These are phyloP conservation scores for Buathra laborator DNA, from an alignment of 2,888 invertebrate species.

Conservation along the genomic window DNA sequence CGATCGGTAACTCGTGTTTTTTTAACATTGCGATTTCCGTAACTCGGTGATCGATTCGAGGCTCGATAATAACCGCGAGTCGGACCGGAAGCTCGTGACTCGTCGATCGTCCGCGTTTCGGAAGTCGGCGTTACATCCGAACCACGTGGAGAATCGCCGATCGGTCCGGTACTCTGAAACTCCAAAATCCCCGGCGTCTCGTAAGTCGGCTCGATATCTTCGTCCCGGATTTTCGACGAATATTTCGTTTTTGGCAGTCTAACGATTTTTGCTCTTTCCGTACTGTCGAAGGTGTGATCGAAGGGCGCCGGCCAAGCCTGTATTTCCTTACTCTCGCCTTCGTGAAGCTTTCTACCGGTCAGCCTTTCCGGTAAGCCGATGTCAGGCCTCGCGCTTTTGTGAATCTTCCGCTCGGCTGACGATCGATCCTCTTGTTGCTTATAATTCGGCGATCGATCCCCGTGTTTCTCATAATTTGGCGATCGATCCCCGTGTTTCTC, in stretches of 20 bases:
- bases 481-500: not conserved
- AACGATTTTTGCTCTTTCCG: slow-evolving; percentile 71
- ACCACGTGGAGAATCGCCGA: not conserved
- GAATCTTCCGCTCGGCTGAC: slow-evolving; percentile 31
- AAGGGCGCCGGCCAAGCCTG: slow-evolving; percentile 80
- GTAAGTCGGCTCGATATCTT: slow-evolving; percentile 40
- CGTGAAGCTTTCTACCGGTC: slow-evolving; percentile 72
- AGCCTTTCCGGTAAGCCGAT: slow-evolving; percentile 68
- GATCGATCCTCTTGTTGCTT: slow-evolving; percentile 26
- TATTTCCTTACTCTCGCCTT: slow-evolving; percentile 75
- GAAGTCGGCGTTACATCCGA: slow-evolving; percentile 21
- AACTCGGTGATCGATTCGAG: not conserved
- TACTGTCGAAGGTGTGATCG: slow-evolving; percentile 77
- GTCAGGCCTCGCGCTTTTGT: slow-evolving; percentile 61
- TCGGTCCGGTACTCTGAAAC: slow-evolving; percentile 7
- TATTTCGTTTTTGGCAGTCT: slow-evolving; percentile 2
- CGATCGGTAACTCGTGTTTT: too few relatives aligned
- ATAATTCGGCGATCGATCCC: slow-evolving; percentile 9
- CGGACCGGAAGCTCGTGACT: slow-evolving; percentile 3
- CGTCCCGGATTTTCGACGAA: slow-evolving; percentile 36
- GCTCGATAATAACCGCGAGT: not conserved
- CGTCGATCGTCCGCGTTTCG: slow-evolving; percentile 33
- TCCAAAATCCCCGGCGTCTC: slow-evolving; percentile 33
- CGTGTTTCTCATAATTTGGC: slow-evolving; percentile 10
- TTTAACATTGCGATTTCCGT: not conserved